A percentile compares a stretch with the other conserved stretches of the same genome.
These are phyloP conservation scores for Orchesellides sinensis DNA, from an alignment of 2,888 invertebrate species.

Conservation along the genomic window DNA sequence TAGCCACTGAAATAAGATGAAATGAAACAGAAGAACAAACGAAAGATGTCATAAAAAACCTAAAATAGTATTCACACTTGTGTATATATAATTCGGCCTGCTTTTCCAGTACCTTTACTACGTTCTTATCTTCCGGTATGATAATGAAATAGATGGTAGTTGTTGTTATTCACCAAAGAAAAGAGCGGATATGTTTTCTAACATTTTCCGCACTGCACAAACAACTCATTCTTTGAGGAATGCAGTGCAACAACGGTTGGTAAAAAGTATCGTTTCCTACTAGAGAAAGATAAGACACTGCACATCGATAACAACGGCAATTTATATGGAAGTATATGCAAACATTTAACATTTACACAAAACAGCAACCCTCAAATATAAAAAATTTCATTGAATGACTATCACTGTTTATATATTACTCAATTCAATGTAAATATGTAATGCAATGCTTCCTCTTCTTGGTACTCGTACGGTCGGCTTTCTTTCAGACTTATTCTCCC, in stretches of 20 bases:
- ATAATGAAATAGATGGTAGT: background rate
- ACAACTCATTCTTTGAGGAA: too few species aligned
- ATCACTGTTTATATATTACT: background rate
- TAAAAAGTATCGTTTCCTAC: too few species aligned
- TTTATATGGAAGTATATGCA: too few species aligned
- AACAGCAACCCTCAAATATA: too few species aligned
- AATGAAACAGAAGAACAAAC: conserved; percentile 8
- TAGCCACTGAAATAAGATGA: background rate
- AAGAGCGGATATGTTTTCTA: too few species aligned
- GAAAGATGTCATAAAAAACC: too few species aligned
- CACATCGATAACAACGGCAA: too few species aligned
- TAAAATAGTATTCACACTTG: too few species aligned
- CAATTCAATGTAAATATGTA: background rate
- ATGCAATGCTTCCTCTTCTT: background rate
- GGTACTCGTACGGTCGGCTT: background rate
- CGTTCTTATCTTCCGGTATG: background rate
- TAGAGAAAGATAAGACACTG: too few species aligned
- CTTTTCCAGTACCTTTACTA: background rate
- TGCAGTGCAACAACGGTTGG: too few species aligned
- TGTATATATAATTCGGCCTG: background rate
- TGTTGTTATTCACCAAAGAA: background rate
- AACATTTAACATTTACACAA: too few species aligned
- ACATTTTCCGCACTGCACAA: background rate
- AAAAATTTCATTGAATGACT: background rate
- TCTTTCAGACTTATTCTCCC: background rate